Evolutionary conservation across 2,797 vertebrate species (phyloP).

Genomic region (Ara ararauna): DNA sequence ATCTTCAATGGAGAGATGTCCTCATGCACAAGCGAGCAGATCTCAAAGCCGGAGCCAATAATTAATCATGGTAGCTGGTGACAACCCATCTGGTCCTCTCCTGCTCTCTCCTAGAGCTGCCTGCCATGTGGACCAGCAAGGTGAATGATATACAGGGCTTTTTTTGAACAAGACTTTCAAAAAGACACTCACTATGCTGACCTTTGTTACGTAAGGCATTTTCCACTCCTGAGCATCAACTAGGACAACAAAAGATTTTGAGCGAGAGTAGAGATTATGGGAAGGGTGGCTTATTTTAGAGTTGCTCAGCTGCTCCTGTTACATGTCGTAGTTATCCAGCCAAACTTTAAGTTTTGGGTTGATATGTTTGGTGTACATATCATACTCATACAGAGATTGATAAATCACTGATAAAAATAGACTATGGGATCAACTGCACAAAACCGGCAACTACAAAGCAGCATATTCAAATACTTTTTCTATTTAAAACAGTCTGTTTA

Average conservation of each 20-base stretch:
- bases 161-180: neutral
- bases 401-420: neutral
- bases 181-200: neutral
- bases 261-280: neutral
- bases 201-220: neutral
- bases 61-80: accelerated
- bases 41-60: accelerated
- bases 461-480: neutral
- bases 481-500: neutral
- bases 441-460: neutral
- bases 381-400: neutral
- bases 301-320: neutral
- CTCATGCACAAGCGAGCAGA: accelerated
- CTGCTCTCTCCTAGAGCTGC: neutral
- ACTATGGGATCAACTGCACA: neutral
- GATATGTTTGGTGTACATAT: neutral
- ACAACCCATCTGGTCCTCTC: accelerated
- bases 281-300: neutral
- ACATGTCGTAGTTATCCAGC: no score
- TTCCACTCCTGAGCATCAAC: neutral
- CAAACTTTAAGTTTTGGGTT: neutral
- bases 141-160: neutral
- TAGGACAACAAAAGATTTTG: neutral
- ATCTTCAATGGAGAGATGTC: neutral
- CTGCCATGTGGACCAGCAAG: accelerated